Base-by-base conservation (phyloP, 2,113 vertebrate species). In the Gavialis gangeticus region DNA sequence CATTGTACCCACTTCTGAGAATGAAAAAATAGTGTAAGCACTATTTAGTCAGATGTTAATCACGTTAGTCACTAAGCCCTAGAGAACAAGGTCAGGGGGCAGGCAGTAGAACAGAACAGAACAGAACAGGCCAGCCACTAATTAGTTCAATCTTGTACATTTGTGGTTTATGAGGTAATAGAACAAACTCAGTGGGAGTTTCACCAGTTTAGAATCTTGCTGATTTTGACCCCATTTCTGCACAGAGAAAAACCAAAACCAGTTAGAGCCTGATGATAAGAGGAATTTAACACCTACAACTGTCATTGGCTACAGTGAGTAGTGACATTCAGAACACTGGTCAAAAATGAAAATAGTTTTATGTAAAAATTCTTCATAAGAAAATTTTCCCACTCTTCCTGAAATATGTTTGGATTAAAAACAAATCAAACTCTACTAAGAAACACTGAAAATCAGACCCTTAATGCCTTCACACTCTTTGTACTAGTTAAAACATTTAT, bases 281-380 rank as follows among this genome's bases (percentile, higher is more conserved):
- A 46, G 73, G 37, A 0, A 0, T 75, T 54, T 69, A 85, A 24
- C 16, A 55, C 0, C 0, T 58, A 55, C n/a, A 34, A 4, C 76
- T 78, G 18, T 28, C n/a, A 30, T 13, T 85, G 27, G 59, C 12
- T 25, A 63, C 75, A 59, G 64, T 6, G 46, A 82, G 58, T 13
- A 82, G 62, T 21, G 28, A 1, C 69, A 79, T 27, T 62, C 24
- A 79, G 11, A 12, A 55, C 67, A 27, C 10, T 57, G 21, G 46
- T 13, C 28, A 84, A 83, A 9, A 89, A 57, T 13, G 18, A 1
- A 57, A 73, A 84, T 57, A 24, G n/a, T 58, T 89, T 78, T 54
- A 4, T 46, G 46, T 22, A 54, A 27, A 78, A 84, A 27, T 57
- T 30, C 28, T 1, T 34, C 2, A n/a, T 2, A 1, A 67, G 37